phyloP scores from a whole-genome alignment of 2,797 vertebrate genomes.

The Orestias chungarensis region DNA sequence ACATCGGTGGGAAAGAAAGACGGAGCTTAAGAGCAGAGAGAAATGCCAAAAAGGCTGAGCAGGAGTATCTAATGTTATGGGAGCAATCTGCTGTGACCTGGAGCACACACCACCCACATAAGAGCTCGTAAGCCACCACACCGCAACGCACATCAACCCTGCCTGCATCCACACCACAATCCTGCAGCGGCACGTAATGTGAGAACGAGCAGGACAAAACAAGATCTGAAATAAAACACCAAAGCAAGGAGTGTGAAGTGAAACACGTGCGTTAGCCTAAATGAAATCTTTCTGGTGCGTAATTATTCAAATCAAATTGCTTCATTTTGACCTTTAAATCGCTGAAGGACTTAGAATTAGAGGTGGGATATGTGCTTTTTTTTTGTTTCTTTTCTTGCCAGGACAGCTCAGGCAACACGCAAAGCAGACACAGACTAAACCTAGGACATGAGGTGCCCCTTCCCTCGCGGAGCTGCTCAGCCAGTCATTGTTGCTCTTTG shows the following conservation, averaged over 20 bases:
- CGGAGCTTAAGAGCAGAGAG: conserved; percentile 25
- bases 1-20: conserved; percentile 25
- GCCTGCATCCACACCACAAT: conserved; percentile 73
- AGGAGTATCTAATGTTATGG: conserved; percentile 65
- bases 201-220: conserved; percentile 24
- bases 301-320: conserved; percentile 18
- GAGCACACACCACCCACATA: conserved; percentile 71
- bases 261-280: conserved; percentile 25
- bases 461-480: conserved; percentile 57
- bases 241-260: conserved; percentile 9
- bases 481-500: conserved; percentile 73
- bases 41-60: conserved; percentile 62
- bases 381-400: conserved; percentile 32
- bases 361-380: conserved; percentile 33
- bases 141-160: conserved; percentile 69
- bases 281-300: conserved; percentile 21
- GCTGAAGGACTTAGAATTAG: conserved; percentile 18
- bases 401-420: conserved; percentile 20
- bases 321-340: conserved; percentile 24
- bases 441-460: conserved; percentile 61
- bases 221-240: conserved; percentile 27
- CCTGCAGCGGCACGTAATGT: conserved; percentile 61
- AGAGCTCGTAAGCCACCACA: conserved; percentile 71
- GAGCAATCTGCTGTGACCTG: conserved; percentile 62
- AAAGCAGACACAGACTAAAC: conserved; percentile 53